Conservation (phyloP, 2,888 invertebrate species). For the Patella ulyssiponensis region DNA sequence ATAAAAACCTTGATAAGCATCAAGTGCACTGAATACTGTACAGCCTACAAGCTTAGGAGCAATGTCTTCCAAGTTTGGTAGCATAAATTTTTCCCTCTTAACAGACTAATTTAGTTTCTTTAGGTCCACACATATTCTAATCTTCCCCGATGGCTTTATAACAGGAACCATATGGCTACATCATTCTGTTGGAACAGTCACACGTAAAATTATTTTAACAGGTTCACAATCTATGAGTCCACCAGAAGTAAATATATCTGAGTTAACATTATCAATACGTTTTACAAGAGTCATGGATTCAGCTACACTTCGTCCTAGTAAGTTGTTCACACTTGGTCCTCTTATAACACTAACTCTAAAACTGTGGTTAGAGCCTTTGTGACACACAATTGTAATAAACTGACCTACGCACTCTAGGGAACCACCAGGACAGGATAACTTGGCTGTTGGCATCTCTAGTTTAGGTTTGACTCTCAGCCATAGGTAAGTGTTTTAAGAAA, state of each 20-base stretch:
- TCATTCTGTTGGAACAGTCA: conserved; percentile 39
- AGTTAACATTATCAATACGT: background rate
- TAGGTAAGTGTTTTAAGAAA: background rate
- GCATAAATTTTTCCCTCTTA: conserved; percentile 32
- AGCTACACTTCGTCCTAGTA: background rate
- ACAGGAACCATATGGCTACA: conserved; percentile 38
- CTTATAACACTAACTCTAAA: background rate
- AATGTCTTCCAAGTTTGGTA: conserved; percentile 42
- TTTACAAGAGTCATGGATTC: background rate
- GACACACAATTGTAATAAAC: background rate
- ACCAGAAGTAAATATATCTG: background rate
- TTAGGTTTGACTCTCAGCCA: background rate
- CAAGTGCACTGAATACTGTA: conserved; percentile 39
- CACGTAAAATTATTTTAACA: conserved; percentile 13
- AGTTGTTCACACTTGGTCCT: background rate
- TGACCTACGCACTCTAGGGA: background rate
- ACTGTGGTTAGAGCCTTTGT: background rate
- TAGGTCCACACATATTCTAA: conserved; percentile 35
- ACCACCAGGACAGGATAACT: background rate
- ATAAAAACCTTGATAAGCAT: conserved; percentile 45
- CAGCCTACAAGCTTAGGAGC: conserved; percentile 31
- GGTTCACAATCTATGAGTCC: conserved; percentile 15
- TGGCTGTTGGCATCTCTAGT: background rate
- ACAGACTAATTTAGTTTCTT: conserved; percentile 30
- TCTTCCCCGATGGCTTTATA: conserved; percentile 29